phyloP scores from a whole-genome alignment of 2,888 invertebrate genomes.

The Theretra japonica region DNA sequence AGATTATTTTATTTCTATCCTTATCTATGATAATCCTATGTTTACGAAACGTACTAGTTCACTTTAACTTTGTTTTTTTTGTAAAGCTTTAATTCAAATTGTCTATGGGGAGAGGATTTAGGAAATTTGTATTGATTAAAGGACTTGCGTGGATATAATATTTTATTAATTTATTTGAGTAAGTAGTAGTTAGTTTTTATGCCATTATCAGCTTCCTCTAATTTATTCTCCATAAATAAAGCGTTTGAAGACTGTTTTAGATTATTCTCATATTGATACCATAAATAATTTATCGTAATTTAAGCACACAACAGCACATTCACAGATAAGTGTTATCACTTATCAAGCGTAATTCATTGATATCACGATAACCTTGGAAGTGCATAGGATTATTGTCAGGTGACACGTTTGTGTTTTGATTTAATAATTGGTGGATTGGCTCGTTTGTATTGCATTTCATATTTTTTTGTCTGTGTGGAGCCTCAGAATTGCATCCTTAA shows the following conservation, averaged over 20 bases:
- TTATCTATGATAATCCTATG: not conserved
- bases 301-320: constrained; percentile 45
- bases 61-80: not conserved
- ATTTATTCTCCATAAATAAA: not conserved
- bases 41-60: not conserved
- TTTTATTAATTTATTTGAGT: not conserved
- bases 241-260: not conserved
- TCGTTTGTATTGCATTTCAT: not conserved
- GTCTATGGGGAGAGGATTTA: no score
- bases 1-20: not conserved
- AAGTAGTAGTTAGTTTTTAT: not conserved
- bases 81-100: no score
- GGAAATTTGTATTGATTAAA: no score
- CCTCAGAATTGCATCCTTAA: no score
- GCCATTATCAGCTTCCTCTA: not conserved
- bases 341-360: constrained; percentile 56
- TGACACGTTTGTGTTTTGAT: constrained; percentile 43
- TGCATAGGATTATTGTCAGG: constrained; percentile 45
- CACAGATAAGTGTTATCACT: constrained; percentile 49
- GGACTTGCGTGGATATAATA: no score
- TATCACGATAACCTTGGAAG: constrained; percentile 64
- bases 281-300: constrained; percentile 38
- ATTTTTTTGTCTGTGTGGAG: not conserved
- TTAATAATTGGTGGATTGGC: constrained; percentile 23
- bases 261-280: constrained; percentile 36